Conservation (phyloP, 2,888 invertebrate genomes). For the Dromius quadrimaculatus region DNA sequence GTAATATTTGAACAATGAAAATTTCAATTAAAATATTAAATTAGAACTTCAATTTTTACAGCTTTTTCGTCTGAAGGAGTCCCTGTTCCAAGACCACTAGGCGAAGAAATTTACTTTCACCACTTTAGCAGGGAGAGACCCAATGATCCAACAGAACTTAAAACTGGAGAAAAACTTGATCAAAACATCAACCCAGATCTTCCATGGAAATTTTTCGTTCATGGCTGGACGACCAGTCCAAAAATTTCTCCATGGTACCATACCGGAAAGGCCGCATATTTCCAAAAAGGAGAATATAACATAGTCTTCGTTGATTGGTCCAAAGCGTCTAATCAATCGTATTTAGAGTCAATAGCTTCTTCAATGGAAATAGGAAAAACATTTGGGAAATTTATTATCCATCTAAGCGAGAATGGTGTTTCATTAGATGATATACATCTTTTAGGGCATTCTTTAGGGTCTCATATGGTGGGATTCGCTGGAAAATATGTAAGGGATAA, state of each 20-base stretch:
- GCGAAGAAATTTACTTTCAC: constrained; percentile 35
- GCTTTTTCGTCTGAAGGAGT: not conserved
- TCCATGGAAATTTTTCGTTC: constrained; percentile 66
- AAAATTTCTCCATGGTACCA: constrained; percentile 62
- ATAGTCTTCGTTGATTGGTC: constrained; percentile 67
- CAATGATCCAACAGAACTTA: constrained; percentile 21
- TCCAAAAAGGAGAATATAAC: constrained; percentile 64
- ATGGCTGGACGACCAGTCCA: constrained; percentile 68
- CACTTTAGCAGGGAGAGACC: constrained; percentile 28
- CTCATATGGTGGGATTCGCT: constrained; percentile 61
- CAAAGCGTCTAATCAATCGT: constrained; percentile 58
- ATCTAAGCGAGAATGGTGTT: constrained; percentile 52
- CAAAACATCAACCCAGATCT: constrained; percentile 52
- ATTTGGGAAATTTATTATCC: constrained; percentile 32
- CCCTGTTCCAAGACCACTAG: constrained; percentile 1
- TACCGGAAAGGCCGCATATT: constrained; percentile 64
- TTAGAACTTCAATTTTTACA: too few relatives aligned
- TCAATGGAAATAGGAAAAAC: constrained; percentile 58
- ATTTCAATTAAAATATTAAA: too few relatives aligned
- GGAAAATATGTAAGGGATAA: constrained; percentile 57
- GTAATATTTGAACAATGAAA: too few relatives aligned
- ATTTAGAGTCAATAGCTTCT: constrained; percentile 65
- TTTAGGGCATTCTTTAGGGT: constrained; percentile 63
- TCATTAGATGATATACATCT: constrained; percentile 58
- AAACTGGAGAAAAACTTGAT: constrained; percentile 7